Evolutionary conservation across 1,140 invertebrate genomes (phyloP).

Genomic region (Heterodera schachtii): DNA sequence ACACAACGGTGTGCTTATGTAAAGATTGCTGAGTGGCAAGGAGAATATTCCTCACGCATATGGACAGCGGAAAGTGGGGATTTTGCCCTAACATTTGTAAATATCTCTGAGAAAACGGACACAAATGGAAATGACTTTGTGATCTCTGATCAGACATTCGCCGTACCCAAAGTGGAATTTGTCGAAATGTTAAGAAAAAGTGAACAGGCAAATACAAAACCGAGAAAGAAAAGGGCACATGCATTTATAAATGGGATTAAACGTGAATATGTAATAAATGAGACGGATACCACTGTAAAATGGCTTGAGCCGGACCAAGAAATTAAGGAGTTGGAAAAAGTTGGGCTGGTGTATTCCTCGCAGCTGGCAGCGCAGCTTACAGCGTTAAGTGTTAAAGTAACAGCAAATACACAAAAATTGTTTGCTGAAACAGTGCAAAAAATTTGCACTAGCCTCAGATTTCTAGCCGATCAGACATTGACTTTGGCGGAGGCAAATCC

Average conservation of each 20-base stretch:
- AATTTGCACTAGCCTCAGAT: conserved; percentile 1
- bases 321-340: not conserved
- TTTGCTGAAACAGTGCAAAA: not conserved
- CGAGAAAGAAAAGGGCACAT: not conserved
- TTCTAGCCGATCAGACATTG: not conserved
- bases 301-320: not conserved
- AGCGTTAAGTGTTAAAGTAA: not conserved
- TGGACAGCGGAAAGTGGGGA: not conserved
- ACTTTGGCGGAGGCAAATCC: conserved; percentile 4
- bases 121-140: not conserved
- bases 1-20: conserved; percentile 16
- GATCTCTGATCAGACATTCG: too few relatives aligned
- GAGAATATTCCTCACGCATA: not conserved
- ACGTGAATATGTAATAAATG: too few relatives aligned
- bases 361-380: too few relatives aligned
- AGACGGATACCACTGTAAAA: not conserved
- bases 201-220: not conserved
- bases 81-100: conserved; percentile 12
- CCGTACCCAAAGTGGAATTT: conserved; percentile 2
- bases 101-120: not conserved
- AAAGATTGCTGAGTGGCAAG: not conserved
- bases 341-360: conserved; percentile 7
- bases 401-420: not conserved
- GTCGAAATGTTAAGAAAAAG: not conserved
- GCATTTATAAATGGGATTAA: too few relatives aligned